Percentiles rank a stretch among this genome's conserved stretches.
phyloP scores from a whole-genome alignment of 37 sponge, comb jelly and placozoan species.

The Oscarella lobularis region DNA sequence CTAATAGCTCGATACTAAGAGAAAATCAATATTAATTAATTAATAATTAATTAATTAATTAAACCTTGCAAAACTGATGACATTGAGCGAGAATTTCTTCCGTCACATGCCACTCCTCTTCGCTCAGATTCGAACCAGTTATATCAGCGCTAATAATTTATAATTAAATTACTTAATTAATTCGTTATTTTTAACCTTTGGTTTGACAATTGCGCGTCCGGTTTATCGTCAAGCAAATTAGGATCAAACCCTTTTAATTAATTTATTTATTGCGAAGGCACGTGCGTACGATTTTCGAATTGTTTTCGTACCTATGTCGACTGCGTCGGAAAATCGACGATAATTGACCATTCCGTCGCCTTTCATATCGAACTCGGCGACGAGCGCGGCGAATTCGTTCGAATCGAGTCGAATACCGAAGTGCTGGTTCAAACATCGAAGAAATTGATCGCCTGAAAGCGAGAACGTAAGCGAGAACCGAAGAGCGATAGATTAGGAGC shows the following conservation, averaged over 20 bases:
- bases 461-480: neutral
- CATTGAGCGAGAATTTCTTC: too few relatives aligned
- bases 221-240: conserved; percentile 31
- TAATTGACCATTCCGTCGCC: conserved; percentile 52
- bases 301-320: conserved; percentile 40
- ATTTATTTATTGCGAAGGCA: too few relatives aligned
- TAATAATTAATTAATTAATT: too few relatives aligned
- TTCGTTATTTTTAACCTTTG: too few relatives aligned
- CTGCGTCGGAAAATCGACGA: conserved; percentile 24
- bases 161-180: too few relatives aligned
- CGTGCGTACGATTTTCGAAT: too few relatives aligned
- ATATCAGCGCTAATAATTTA: too few relatives aligned
- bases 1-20: conserved; percentile 54
- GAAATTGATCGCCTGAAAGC: conserved; percentile 64
- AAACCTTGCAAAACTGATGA: too few relatives aligned
- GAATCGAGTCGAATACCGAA: conserved; percentile 50
- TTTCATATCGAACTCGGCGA: conserved; percentile 40
- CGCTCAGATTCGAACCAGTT: too few relatives aligned
- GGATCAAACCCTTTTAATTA: conserved; percentile 48
- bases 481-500: neutral
- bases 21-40: too few relatives aligned
- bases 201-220: conserved; percentile 15
- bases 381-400: conserved; percentile 34
- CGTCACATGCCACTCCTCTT: too few relatives aligned
- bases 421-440: conserved; percentile 64